Conservation (phyloP, 2,797 vertebrate genomes). For the Kryptolebias ocellatus region DNA sequence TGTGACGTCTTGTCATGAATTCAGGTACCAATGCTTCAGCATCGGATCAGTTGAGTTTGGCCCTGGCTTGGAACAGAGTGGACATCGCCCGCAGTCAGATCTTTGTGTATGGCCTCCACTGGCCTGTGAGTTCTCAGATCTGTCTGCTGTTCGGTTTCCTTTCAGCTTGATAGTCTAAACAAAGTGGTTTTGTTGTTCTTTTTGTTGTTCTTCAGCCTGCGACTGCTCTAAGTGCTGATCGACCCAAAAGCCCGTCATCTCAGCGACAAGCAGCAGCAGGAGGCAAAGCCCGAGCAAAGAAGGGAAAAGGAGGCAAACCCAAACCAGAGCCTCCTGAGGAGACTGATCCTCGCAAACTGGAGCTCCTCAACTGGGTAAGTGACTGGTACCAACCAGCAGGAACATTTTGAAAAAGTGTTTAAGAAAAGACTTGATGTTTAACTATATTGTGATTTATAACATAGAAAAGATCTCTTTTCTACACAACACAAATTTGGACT, state of each 20-base stretch:
- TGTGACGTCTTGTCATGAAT: neutral
- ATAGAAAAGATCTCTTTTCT: no score
- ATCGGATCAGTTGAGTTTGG: conserved; percentile 93
- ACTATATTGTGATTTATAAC: no score
- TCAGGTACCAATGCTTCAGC: conserved; percentile 94
- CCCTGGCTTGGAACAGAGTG: conserved; percentile 96
- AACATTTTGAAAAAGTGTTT: neutral
- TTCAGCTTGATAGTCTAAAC: neutral
- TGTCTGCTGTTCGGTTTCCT: neutral
- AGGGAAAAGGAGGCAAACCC: conserved; percentile 88
- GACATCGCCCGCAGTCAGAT: conserved; percentile 97
- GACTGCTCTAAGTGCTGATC: conserved; percentile 79
- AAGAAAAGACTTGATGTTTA: no score
- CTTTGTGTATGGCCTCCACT: conserved; percentile 93
- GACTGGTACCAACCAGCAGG: neutral
- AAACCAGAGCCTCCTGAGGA: conserved; percentile 92
- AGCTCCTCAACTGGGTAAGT: conserved; percentile 91
- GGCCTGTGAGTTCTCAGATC: conserved; percentile 84
- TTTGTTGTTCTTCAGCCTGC: conserved; percentile 82
- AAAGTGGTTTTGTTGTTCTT: neutral
- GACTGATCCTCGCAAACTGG: conserved; percentile 92
- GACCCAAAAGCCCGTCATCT: conserved; percentile 83
- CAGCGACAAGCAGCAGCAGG: conserved; percentile 57
- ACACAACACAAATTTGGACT: no score
- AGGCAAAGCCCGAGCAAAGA: conserved; percentile 83